Evolutionary conservation across 2,888 invertebrate species (phyloP).

Genomic region (Phragmatobia fuliginosa): DNA sequence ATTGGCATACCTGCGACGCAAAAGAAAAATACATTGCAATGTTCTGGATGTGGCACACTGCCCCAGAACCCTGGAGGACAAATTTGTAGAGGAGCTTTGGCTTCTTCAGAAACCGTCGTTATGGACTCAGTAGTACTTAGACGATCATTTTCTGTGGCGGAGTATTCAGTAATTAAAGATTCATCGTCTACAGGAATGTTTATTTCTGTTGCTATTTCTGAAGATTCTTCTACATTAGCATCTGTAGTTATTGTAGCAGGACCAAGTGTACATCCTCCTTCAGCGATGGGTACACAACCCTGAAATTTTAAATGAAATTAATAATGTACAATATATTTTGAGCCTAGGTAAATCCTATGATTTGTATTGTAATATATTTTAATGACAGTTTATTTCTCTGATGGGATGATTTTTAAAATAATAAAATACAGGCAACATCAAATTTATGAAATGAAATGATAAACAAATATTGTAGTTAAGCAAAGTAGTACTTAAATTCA

Average conservation of each 20-base stretch:
- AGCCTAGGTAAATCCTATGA: too few species aligned
- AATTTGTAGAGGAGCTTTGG: constrained; percentile 3
- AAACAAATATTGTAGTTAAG: too few species aligned
- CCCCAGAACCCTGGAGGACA: constrained; percentile 32
- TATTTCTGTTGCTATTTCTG: background rate
- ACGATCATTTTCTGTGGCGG: background rate
- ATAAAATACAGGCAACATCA: too few species aligned
- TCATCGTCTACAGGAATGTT: background rate
- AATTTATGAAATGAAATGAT: too few species aligned
- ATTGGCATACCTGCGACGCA: background rate
- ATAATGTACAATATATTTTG: too few species aligned
- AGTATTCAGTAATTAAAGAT: background rate
- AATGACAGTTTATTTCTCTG: too few species aligned
- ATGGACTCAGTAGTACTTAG: background rate
- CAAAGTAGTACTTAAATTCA: too few species aligned
- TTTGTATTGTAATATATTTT: too few species aligned
- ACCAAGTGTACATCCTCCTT: constrained; percentile 45
- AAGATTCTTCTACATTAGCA: background rate
- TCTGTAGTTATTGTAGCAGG: constrained; percentile 12
- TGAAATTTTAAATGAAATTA: background rate
- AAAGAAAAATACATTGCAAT: constrained; percentile 14
- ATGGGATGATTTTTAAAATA: too few species aligned
- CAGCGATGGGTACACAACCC: constrained; percentile 16
- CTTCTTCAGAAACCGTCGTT: background rate
- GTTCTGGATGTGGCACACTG: constrained; percentile 31